These are phyloP conservation scores for Reticulitermes lucifugus DNA, from an alignment of 2,888 invertebrate species.

Conservation along the genomic window DNA sequence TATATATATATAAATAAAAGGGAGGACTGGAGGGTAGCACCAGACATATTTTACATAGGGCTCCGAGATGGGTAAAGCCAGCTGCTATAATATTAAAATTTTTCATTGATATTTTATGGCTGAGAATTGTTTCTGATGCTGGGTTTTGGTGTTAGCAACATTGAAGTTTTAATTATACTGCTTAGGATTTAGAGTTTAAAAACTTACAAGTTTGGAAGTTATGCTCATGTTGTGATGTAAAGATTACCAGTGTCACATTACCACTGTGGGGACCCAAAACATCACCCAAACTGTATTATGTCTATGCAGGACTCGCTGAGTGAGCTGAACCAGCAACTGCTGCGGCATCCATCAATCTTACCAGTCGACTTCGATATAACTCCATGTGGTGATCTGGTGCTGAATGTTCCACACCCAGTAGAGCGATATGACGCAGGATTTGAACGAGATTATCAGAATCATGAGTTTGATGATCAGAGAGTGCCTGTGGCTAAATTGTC, in stretches of 20 bases:
- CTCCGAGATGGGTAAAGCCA: too few species aligned
- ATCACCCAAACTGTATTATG: not conserved
- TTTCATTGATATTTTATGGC: too few species aligned
- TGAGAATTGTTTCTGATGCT: too few species aligned
- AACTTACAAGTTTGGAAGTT: not conserved
- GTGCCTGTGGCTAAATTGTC: slow-evolving; percentile 82
- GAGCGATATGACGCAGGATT: slow-evolving; percentile 70
- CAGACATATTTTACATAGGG: too few species aligned
- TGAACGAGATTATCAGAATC: slow-evolving; percentile 57
- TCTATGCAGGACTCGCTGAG: slow-evolving; percentile 81
- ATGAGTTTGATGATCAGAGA: slow-evolving; percentile 75
- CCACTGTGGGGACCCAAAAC: too few species aligned
- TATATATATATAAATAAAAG: too few species aligned
- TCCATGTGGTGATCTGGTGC: slow-evolving; percentile 79
- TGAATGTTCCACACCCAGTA: slow-evolving; percentile 72
- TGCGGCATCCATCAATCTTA: slow-evolving; percentile 91
- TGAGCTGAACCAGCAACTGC: slow-evolving; percentile 87
- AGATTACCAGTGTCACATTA: too few species aligned
- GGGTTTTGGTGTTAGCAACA: too few species aligned
- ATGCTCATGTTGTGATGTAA: not conserved
- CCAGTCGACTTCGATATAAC: slow-evolving; percentile 95
- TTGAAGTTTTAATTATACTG: not conserved
- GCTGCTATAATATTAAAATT: too few species aligned
- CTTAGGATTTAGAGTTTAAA: not conserved
- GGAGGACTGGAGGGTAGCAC: too few species aligned